These are phyloP conservation scores for Harpalus rufipes DNA, from an alignment of 2,888 invertebrate species.

Conservation along the genomic window DNA sequence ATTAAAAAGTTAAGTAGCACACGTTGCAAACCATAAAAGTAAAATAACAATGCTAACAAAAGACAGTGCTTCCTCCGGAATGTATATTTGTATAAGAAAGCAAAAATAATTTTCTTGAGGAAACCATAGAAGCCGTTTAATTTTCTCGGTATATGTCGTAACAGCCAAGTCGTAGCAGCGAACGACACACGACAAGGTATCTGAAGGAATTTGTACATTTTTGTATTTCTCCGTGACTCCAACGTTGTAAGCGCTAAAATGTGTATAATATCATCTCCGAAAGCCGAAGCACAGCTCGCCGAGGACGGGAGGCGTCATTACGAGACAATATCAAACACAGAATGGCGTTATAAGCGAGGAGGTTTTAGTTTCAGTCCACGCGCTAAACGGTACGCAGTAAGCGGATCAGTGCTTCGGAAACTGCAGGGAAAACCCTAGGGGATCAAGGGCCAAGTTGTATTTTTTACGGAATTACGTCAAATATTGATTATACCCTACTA, in stretches of 20 bases:
- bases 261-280: conserved; percentile 37
- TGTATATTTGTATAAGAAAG: too few relatives aligned
- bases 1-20: too few relatives aligned
- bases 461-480: background rate
- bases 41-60: too few relatives aligned
- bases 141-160: conserved; percentile 3
- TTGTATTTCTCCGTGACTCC: conserved; percentile 36
- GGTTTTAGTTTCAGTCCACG: background rate
- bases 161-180: background rate
- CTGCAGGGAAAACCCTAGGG: background rate
- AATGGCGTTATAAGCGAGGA: conserved; percentile 60
- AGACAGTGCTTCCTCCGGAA: too few relatives aligned
- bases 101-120: too few relatives aligned
- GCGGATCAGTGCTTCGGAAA: conserved; percentile 21
- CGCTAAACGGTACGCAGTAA: conserved; percentile 2
- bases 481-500: background rate
- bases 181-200: conserved; percentile 22
- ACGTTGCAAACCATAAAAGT: too few relatives aligned
- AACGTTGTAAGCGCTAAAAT: conserved; percentile 38
- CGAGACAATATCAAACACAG: conserved; percentile 61
- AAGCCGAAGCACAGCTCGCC: background rate
- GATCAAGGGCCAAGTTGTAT: background rate
- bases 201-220: conserved; percentile 52
- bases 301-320: conserved; percentile 34
- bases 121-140: background rate